A percentile compares a stretch with the other conserved stretches of the same genome.
phyloP scores from a whole-genome alignment of 2,888 invertebrate species.

The Synanthedon myopaeformis region DNA sequence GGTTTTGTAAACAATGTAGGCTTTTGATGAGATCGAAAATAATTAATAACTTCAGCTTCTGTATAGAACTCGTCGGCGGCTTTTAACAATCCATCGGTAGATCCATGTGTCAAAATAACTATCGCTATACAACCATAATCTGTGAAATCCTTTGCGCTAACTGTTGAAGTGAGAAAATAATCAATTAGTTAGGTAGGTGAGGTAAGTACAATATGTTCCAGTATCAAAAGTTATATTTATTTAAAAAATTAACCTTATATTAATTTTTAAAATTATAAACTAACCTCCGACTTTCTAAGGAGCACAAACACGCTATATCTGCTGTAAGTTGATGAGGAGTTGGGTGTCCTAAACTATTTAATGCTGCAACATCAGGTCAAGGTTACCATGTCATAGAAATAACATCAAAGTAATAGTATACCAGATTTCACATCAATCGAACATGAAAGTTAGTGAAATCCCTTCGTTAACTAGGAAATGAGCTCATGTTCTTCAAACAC shows the following conservation, averaged over 20 bases:
- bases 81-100: constrained; percentile 29
- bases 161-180: constrained; percentile 15
- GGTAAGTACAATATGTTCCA: constrained; percentile 7
- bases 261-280: not conserved
- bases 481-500: too few relatives aligned
- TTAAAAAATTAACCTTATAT: not conserved
- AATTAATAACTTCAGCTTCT: constrained; percentile 41
- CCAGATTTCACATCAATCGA: too few relatives aligned
- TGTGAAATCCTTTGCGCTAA: constrained; percentile 26
- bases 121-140: constrained; percentile 48
- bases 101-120: constrained; percentile 46
- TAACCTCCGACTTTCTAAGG: too few relatives aligned
- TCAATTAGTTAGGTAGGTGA: not conserved
- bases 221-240: too few relatives aligned
- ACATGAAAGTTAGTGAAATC: too few relatives aligned
- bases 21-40: constrained; percentile 36
- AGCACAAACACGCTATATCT: too few relatives aligned
- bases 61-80: constrained; percentile 40
- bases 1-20: constrained; percentile 45
- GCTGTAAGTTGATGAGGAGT: too few relatives aligned
- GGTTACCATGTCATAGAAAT: too few relatives aligned
- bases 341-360: too few relatives aligned
- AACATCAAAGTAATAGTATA: too few relatives aligned
- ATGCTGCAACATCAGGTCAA: too few relatives aligned
- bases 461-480: too few relatives aligned